Base-by-base conservation (phyloP, 2,797 vertebrate genomes). In the Bovichtus diacanthus region DNA sequence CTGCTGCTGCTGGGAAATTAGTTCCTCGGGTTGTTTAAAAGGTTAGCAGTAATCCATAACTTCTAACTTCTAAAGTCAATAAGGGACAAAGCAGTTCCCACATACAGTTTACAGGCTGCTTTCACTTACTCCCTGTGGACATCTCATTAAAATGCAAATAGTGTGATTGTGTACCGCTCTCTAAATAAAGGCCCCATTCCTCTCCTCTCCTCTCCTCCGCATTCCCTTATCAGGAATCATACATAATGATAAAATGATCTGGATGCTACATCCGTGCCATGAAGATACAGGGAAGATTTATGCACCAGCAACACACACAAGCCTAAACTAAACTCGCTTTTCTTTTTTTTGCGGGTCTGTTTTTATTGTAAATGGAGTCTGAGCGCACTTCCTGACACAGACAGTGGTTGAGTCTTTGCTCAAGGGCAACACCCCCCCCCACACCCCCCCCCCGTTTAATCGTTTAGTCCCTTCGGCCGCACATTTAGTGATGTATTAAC, bases 131-230 rank as follows among this genome's bases (percentile, higher is more conserved):
- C 68, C 70, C 81, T 27, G 31, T 69, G 55, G 74, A 63, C 79
- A 27, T 46, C 82, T 76, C 63, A 86, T 88, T 82, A 86, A 76
- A 83, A 89, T 85, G 79, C 76, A 81, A 82, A 90, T 25, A 31
- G 56, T 58, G 63, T 51, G 78, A 83, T 79, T 84, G 87, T 79
- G 69, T 69, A 67, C 62, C 0, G 4, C 77, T 53, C 61, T 79
- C 66, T 78, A 73, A 74, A 2, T 36, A 39, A 62, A 31, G 34
- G 13, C 43, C 15, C 21, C 21, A 0, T 59, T 18, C 73, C 41
- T 63, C 66, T 63, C 66, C 3, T 78, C 60, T 43, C 29, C 36
- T 27, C 0, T 13, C 27, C 13, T 21, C 41, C 74, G 46, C 38
- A 39, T 60, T 76, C 41, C 0, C 16, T 71, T 67, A 82, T 81